Evolutionary conservation across 2,888 invertebrate species (phyloP).

Genomic region (Petrolisthes manimaculis): DNA sequence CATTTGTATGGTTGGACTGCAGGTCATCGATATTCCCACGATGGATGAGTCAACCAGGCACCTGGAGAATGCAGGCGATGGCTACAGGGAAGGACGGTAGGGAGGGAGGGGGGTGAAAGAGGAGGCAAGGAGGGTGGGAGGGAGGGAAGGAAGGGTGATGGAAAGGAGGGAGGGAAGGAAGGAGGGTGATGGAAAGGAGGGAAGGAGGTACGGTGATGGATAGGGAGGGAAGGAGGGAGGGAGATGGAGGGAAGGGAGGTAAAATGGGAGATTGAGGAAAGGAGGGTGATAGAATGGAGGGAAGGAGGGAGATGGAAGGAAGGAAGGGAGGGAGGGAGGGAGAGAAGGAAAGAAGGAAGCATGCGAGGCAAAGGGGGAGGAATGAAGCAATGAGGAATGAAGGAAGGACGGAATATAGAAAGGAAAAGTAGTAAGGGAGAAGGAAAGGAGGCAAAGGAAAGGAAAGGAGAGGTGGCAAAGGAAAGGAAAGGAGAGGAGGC

Average conservation of each 20-base stretch:
- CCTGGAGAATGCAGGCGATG: conserved; percentile 27
- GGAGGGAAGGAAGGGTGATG: not conserved
- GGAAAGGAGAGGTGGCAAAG: not conserved
- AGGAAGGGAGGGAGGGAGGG: not conserved
- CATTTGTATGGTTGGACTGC: not conserved
- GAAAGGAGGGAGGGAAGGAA: not conserved
- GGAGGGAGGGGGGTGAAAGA: not conserved
- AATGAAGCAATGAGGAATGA: not conserved
- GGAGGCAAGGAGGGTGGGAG: not conserved
- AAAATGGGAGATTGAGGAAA: conserved; percentile 1
- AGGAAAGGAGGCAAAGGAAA: not conserved
- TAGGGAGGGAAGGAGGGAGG: not conserved
- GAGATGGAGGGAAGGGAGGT: not conserved
- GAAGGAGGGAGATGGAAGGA: not conserved
- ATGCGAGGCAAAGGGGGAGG: not conserved
- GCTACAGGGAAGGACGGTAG: not conserved
- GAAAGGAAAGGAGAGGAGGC: not conserved
- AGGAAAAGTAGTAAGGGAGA: not conserved
- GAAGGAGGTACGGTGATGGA: not conserved
- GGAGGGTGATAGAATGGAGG: conserved; percentile 2
- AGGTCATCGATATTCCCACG: conserved; percentile 26
- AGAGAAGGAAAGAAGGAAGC: not conserved
- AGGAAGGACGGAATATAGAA: not conserved
- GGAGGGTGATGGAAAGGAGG: not conserved
- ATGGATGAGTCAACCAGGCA: conserved; percentile 30